Percentiles rank a stretch among this genome's conserved stretches.
Evolutionary conservation across 2,113 vertebrate genomes (phyloP).

Genomic region (Cercopithecus mona): DNA sequence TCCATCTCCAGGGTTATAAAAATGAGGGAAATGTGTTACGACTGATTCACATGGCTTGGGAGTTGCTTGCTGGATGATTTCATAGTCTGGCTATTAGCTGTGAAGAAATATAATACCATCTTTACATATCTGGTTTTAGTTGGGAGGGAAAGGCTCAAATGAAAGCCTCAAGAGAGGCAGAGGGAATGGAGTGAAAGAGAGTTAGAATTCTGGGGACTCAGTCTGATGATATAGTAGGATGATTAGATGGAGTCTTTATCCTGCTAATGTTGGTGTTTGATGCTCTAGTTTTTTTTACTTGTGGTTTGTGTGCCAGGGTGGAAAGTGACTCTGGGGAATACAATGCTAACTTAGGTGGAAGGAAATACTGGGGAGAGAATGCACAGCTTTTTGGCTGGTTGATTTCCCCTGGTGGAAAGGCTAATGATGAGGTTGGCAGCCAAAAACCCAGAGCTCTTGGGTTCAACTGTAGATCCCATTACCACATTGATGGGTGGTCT

Average conservation of each 20-base stretch:
- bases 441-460: neutral
- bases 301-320: neutral
- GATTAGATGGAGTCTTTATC: constrained; percentile 19
- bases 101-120: constrained; percentile 83
- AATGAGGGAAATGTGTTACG: constrained; percentile 85
- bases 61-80: constrained; percentile 84
- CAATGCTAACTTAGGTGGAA: constrained; percentile 35
- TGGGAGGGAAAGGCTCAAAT: constrained; percentile 69
- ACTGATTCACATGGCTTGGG: constrained; percentile 77
- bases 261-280: neutral
- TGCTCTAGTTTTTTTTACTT: neutral
- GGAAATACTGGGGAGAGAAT: neutral
- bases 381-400: neutral
- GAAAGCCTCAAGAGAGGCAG: constrained; percentile 67
- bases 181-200: constrained; percentile 58
- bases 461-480: constrained; percentile 18
- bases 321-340: neutral
- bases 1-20: constrained; percentile 84
- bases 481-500: constrained; percentile 52
- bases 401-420: constrained; percentile 27
- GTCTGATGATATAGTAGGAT: constrained; percentile 42
- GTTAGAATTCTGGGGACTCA: neutral
- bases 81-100: constrained; percentile 90
- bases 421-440: neutral
- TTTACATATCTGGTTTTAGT: constrained; percentile 80